Conservation (phyloP, 2,888 invertebrate species). For the Ectemnius cavifrons region DNA sequence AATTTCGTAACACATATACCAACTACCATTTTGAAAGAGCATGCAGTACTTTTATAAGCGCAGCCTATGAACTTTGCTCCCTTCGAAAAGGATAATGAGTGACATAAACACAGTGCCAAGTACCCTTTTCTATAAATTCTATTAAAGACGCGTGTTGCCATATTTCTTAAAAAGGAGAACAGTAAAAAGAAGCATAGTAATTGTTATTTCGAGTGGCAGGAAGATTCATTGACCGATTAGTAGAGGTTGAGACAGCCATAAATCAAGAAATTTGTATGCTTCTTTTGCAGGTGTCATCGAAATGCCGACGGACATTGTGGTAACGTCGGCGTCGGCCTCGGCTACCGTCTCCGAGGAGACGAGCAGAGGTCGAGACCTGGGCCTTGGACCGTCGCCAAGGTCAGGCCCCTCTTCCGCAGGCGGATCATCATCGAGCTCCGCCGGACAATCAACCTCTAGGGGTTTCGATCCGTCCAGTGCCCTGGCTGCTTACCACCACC, state of each 20-base stretch:
- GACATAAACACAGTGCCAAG: no score
- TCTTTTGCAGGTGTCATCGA: slow-evolving; percentile 56
- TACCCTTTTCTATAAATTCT: no score
- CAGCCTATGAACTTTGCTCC: not conserved
- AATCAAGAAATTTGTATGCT: no score
- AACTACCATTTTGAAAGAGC: slow-evolving; percentile 38
- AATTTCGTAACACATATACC: slow-evolving; percentile 38
- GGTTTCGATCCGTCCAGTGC: slow-evolving; percentile 83
- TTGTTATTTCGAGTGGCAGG: no score
- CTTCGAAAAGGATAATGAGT: no score
- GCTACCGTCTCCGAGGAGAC: slow-evolving; percentile 69
- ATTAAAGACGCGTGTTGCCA: no score
- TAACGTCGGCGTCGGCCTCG: slow-evolving; percentile 69
- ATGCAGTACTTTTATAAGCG: slow-evolving; percentile 32
- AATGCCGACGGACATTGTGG: slow-evolving; percentile 77
- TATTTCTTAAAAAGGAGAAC: no score
- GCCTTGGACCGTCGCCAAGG: slow-evolving; percentile 64
- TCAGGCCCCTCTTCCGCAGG: slow-evolving; percentile 61
- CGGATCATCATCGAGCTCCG: slow-evolving; percentile 70
- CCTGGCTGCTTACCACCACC: slow-evolving; percentile 83
- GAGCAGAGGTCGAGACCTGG: slow-evolving; percentile 66
- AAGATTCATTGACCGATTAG: no score
- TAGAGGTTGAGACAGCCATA: no score
- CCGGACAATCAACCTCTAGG: slow-evolving; percentile 78
- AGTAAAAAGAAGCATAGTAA: no score